Conservation (phyloP, 2,113 vertebrate species). For the Rutilus rutilus region DNA sequence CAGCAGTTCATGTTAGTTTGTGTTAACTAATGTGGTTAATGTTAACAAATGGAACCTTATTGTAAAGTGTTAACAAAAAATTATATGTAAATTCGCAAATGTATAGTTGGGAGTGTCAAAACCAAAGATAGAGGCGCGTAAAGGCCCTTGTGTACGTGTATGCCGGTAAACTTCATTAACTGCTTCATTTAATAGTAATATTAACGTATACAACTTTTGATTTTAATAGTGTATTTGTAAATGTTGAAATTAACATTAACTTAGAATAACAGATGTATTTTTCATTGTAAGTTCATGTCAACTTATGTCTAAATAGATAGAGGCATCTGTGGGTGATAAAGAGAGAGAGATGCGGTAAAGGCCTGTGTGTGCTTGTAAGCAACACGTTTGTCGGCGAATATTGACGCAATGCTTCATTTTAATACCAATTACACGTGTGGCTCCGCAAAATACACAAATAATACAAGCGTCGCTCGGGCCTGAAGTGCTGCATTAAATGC, state of each 20-base stretch:
- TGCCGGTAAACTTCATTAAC: neutral
- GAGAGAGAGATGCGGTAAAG: neutral
- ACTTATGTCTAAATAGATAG: neutral
- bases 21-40: neutral
- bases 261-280: neutral
- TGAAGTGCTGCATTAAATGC: constrained; percentile 82
- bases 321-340: neutral
- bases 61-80: too few species aligned
- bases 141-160: neutral
- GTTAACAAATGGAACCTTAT: too few species aligned
- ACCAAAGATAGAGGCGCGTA: too few species aligned
- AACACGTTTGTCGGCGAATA: constrained; percentile 69
- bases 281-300: too few species aligned
- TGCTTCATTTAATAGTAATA: too few species aligned
- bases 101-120: too few species aligned
- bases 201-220: neutral
- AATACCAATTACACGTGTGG: constrained; percentile 82
- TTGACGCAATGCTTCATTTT: constrained; percentile 79
- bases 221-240: neutral
- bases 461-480: constrained; percentile 81
- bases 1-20: neutral
- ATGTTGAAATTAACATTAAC: neutral
- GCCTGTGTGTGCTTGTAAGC: constrained; percentile 46
- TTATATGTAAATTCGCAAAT: too few species aligned
- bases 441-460: constrained; percentile 80